phyloP scores from a whole-genome alignment of 2,797 vertebrate genomes.

The Fundulus diaphanus region DNA sequence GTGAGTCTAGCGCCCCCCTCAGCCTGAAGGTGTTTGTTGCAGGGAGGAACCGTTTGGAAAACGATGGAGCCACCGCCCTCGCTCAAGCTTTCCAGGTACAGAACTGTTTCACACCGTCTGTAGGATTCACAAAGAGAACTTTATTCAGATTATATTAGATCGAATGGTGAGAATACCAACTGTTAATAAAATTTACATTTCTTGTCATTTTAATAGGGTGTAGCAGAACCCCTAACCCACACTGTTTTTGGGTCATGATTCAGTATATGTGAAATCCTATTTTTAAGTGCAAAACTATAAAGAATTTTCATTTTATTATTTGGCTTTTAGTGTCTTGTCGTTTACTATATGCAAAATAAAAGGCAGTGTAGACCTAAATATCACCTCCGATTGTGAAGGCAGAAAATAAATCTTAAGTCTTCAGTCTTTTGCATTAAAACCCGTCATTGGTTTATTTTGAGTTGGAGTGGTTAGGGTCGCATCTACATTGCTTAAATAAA shows the following conservation, averaged over 20 bases:
- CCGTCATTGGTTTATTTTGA: not conserved
- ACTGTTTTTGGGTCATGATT: not conserved
- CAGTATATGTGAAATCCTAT: not conserved
- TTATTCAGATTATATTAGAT: not conserved
- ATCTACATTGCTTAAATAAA: not conserved
- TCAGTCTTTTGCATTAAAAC: not conserved
- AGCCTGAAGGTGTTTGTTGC: conserved; percentile 93
- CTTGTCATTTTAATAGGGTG: not conserved
- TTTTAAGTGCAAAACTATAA: not conserved
- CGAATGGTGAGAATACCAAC: not conserved
- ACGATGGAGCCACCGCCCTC: conserved; percentile 93
- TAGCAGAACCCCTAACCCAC: not conserved
- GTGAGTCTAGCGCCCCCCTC: conserved; percentile 82
- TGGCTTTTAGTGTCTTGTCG: not conserved
- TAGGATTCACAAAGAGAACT: not conserved
- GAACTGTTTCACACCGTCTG: not conserved
- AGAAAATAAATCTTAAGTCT: not conserved
- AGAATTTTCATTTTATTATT: too few species aligned
- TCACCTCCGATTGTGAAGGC: not conserved
- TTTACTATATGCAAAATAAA: not conserved
- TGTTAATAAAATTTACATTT: not conserved
- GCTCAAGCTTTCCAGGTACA: conserved; percentile 94
- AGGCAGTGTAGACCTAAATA: not conserved
- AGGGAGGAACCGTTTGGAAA: conserved; percentile 96
- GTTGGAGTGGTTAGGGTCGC: not conserved